Evolutionary conservation across 1,140 invertebrate genomes (phyloP).

Genomic region (Rhyacophila brunnea): DNA sequence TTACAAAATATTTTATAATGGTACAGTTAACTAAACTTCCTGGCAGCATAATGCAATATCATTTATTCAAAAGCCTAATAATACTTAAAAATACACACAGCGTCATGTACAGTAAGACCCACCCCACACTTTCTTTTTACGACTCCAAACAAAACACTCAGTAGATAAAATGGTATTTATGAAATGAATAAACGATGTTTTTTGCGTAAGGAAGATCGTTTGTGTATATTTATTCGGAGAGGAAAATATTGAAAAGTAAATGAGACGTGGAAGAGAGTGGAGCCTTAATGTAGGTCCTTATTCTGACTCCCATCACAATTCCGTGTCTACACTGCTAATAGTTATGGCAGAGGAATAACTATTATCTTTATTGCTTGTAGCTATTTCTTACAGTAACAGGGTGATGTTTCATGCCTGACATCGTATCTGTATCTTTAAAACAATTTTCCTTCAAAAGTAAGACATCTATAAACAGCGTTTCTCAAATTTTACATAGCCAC

Average conservation of each 20-base stretch:
- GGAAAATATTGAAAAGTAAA: constrained; percentile 30
- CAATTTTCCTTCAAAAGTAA: constrained; percentile 13
- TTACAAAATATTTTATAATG: too few species aligned
- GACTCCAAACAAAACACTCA: too few species aligned
- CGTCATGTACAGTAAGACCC: too few species aligned
- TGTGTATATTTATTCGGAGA: background rate
- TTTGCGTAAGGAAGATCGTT: background rate
- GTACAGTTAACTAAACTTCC: too few species aligned
- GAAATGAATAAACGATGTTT: background rate
- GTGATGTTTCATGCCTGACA: constrained; percentile 1
- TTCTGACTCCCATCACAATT: background rate
- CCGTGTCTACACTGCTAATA: constrained; percentile 26
- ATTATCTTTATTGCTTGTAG: constrained; percentile 31
- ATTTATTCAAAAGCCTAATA: too few species aligned
- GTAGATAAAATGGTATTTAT: too few species aligned
- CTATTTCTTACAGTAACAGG: constrained; percentile 2
- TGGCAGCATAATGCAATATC: too few species aligned
- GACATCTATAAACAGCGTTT: background rate
- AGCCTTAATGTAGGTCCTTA: constrained; percentile 17
- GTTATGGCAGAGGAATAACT: constrained; percentile 25
- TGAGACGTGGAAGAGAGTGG: constrained; percentile 20
- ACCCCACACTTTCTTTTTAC: too few species aligned
- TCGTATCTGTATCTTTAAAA: background rate
- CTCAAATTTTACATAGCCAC: too few species aligned
- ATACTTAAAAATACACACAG: too few species aligned